A percentile compares a stretch with the other conserved stretches of the same genome.
These are phyloP conservation scores for Hepsetus odoe DNA, from an alignment of 2,113 vertebrate genomes.

Conservation along the genomic window DNA sequence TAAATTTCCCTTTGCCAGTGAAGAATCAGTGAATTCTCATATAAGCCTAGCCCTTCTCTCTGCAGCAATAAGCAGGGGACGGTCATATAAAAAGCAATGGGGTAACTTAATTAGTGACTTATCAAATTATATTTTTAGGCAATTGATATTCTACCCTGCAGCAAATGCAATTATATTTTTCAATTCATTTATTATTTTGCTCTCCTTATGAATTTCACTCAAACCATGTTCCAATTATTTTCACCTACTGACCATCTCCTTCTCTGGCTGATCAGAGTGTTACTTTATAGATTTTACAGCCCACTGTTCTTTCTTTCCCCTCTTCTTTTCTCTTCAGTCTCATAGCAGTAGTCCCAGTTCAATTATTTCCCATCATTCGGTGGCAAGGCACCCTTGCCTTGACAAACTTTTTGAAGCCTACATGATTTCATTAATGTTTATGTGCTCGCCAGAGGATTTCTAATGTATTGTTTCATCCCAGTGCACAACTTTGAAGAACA, in stretches of 20 bases:
- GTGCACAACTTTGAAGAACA: conserved; percentile 17
- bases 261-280: conserved; percentile 64
- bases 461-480: conserved; percentile 42
- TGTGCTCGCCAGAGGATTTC: conserved; percentile 42
- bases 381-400: conserved; percentile 37
- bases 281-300: conserved; percentile 54
- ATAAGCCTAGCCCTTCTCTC: conserved; percentile 45
- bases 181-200: conserved; percentile 57
- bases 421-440: conserved; percentile 59
- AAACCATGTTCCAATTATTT: conserved; percentile 68
- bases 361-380: conserved; percentile 59
- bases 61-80: conserved; percentile 62
- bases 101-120: conserved; percentile 73
- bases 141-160: conserved; percentile 71
- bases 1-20: background rate
- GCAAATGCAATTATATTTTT: conserved; percentile 73
- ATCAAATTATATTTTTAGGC: conserved; percentile 71
- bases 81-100: conserved; percentile 63
- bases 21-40: conserved; percentile 41
- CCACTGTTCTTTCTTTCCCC: conserved; percentile 15
- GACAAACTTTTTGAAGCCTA: conserved; percentile 52
- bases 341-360: conserved; percentile 51
- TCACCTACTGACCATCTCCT: conserved; percentile 54
- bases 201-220: conserved; percentile 49
- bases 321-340: conserved; percentile 31